These are phyloP conservation scores for Pithecia hirsuta DNA, from an alignment of 2,797 vertebrate genomes.

Conservation along the genomic window DNA sequence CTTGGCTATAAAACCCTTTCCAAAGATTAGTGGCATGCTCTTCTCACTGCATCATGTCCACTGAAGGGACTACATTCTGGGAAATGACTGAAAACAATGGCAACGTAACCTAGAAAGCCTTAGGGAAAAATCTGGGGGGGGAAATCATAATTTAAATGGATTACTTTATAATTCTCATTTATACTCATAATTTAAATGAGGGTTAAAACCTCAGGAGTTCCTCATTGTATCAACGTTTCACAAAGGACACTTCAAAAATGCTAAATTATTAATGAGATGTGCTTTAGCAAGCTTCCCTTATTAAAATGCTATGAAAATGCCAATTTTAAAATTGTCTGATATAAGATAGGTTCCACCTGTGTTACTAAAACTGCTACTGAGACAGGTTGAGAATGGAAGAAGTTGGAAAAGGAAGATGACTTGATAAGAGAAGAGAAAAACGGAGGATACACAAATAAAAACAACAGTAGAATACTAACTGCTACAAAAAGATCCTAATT, in stretches of 20 bases:
- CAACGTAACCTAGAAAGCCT: not conserved
- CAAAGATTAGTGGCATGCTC: not conserved
- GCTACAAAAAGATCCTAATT: not conserved
- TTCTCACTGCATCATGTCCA: not conserved
- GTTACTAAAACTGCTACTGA: not conserved
- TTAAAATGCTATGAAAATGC: conserved; percentile 25
- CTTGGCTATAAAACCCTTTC: not conserved
- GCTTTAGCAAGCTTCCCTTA: not conserved
- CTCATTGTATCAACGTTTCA: not conserved
- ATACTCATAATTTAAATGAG: conserved; percentile 30
- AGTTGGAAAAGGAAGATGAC: not conserved
- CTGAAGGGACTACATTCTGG: not conserved
- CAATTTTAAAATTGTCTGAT: conserved; percentile 36
- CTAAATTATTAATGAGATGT: not conserved
- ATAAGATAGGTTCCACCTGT: not conserved
- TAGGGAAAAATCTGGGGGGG: not conserved
- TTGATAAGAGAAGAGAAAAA: not conserved
- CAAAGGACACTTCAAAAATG: conserved; percentile 12
- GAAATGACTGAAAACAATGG: not conserved
- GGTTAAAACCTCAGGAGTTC: not conserved
- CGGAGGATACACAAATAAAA: not conserved
- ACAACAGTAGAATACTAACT: not conserved
- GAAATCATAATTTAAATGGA: not conserved
- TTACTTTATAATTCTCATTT: conserved; percentile 34
- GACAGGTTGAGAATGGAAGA: not conserved